Evolutionary conservation across 2,888 invertebrate species (phyloP), one percentile per base, ranked within the genome.

Genomic region (Amphimallon solstitiale): DNA sequence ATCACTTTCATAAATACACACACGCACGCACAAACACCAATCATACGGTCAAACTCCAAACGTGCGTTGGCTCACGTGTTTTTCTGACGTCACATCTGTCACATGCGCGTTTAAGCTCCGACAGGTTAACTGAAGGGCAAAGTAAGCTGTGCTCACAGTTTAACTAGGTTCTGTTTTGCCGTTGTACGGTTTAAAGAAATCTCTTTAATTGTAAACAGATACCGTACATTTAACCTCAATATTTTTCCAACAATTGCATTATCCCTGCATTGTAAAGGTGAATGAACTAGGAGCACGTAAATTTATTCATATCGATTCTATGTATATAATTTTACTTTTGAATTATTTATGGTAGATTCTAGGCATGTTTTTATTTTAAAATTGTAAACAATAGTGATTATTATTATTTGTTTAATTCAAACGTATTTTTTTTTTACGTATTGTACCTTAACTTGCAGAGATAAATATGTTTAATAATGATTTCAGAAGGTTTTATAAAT

Each of bases 91-190:
- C 56, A 59, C 15, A 15, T 15, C 29, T 1, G 15, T 45, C 56
- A 45, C 56, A 59, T 59, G 56, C 56, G 56, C 56, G 15, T 14
- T 45, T 14, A 29, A 14, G 29, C 17, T 14, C 15, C 23, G n/a
- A 17, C 35, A 59, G 56, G 56, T 59, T 59, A 59, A 43, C 15
- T 59, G 56, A 59, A 59, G 56, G 56, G 43, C 56, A 15, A 59
- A 23, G 0, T 15, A 19, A n/a, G 14, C 23, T 10, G 2, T n/a
- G 2, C 2, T 29, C 56, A 23, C 56, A 59, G 56, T 56, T 29
- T 29, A 29, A 29, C 29, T 5, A 29, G 29, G 9, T 29, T 29
- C 9, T 29, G 29, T 29, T 38, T 9, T 19, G 19, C 45, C 5
- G 45, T 45, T 15, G 45, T 45, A 45, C 17, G 45, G 45, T 17